phyloP scores from a whole-genome alignment of 2,888 invertebrate genomes.

The Tillus elongatus region DNA sequence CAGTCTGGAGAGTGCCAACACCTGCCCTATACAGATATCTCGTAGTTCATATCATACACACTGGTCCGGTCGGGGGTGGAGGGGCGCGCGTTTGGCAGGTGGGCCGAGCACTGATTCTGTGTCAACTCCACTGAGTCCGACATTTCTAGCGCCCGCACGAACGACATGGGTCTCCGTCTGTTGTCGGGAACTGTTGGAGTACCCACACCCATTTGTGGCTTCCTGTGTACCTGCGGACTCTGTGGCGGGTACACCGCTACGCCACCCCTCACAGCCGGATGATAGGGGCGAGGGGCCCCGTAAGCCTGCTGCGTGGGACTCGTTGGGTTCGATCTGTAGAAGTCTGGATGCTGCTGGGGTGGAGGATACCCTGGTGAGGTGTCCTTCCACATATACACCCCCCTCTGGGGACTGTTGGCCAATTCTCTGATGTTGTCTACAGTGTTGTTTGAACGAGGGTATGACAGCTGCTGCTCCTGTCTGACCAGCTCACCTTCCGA shows the following conservation, averaged over 20 bases:
- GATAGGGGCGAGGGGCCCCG: conserved; percentile 42
- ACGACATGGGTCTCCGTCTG: conserved; percentile 71
- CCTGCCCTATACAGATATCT: conserved; percentile 80
- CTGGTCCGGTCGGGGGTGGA: conserved; percentile 76
- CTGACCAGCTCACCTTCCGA: conserved; percentile 75
- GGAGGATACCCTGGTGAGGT: conserved; percentile 57
- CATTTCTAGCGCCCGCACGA: conserved; percentile 83
- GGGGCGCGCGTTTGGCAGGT: conserved; percentile 31
- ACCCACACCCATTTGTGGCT: conserved; percentile 26
- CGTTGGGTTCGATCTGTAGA: conserved; percentile 63
- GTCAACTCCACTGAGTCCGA: conserved; percentile 80
- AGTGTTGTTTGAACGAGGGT: conserved; percentile 63
- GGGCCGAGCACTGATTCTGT: conserved; percentile 41
- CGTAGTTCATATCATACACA: conserved; percentile 91
- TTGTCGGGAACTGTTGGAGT: conserved; percentile 32
- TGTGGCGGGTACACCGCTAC: conserved; percentile 59
- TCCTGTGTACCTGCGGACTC: conserved; percentile 50
- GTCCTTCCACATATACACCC: conserved; percentile 72
- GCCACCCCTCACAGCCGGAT: conserved; percentile 56
- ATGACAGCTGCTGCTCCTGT: conserved; percentile 50
- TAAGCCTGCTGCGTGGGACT: conserved; percentile 51
- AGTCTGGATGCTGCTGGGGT: conserved; percentile 37
- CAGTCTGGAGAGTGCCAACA: conserved; percentile 41
- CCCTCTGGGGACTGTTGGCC: conserved; percentile 78
- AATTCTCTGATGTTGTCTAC: conserved; percentile 82